Evolutionary conservation across 2,797 vertebrate genomes (phyloP), one percentile per base, ranked within the genome.

Genomic region (Paramormyrops hopkinsi): DNA sequence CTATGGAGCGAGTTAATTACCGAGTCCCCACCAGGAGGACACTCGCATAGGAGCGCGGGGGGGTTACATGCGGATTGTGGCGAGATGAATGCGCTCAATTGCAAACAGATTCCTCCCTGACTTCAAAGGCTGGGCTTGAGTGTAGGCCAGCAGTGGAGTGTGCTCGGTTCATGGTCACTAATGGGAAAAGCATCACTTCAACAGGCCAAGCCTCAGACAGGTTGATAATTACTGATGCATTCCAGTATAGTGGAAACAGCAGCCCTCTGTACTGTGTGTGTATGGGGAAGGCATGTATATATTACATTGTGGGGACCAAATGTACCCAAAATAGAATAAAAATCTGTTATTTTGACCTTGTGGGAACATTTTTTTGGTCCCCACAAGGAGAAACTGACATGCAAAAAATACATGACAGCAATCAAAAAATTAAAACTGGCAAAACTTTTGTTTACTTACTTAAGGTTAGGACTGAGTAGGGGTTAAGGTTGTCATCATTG

Each of bases 111-210:
- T 88, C 41, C 79, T n/a, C 25, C 48, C 37, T 29, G 48, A 90
- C 87, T 69, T 90, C 89, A 90, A 90, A 90, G 87, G 48, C 25
- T 2, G 12, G 59, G 37, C 54, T 85, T 88, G 87, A 88, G 82
- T 14, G 41, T 33, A 6, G 54, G 89, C 89, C 87, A 90, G 79
- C 41, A 9, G 5, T 50, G 44, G 3, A 88, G 87, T 17, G 46
- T 88, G 84, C 82, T 90, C 85, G 50, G 88, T 90, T 90, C 51
- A 83, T 73, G 51, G 88, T 85, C 17, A 88, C 73, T 90, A 88
- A 88, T 85, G 88, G 79, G 76, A 82, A 88, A 88, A 88, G 86
- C 73, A 59, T 84, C 59, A 19, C 79, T 44, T 88, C 59, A 90
- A 41, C 56, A 83, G 29, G 37, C 14, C 87, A 46, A 22, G 25